Evolutionary conservation across 2,797 vertebrate species (phyloP), one percentile per base, ranked within the genome.

Genomic region (Scleropages formosus): DNA sequence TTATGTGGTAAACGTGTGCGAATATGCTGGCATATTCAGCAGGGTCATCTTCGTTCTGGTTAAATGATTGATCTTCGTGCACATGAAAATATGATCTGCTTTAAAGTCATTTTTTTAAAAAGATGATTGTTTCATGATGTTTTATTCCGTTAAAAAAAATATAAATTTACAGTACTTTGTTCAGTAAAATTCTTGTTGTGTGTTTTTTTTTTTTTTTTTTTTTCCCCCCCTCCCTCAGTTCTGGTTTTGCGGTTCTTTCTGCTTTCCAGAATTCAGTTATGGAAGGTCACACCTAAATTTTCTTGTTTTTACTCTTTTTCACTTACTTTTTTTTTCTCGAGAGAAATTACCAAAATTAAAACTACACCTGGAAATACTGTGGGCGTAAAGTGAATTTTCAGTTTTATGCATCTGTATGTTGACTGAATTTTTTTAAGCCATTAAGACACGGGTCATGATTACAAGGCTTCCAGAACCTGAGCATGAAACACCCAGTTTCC

Each of bases 331-430:
- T 56, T 56, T 2, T 56, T 56, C 53, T 2, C n/a, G 24, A 4
- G 75, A 64, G 74, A 51, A 59, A 74, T 76, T 62, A 75, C 80
- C 81, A 61, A 81, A 82, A 85, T 61, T 49, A 9, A n/a, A 72
- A 15, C 53, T 20, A 15, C 1, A 6, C 83, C 85, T 79, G 84
- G 82, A 76, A 75, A 62, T 78, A 77, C 78, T 82, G 85, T 75
- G 82, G 84, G 51, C 49, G n/a, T 53, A 46, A 12, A 49, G 80
- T 77, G 79, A 82, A 68, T 61, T 58, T 80, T 81, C 78, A 83
- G 81, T 79, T 79, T 80, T 70, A 80, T 79, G 18, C 75, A 78
- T 82, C 80, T 77, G 80, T 80, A 87, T 61, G 56, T 56, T 76
- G 18, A 76, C 24, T 70, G 39, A 47, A 16, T 27, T 26, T 16